Evolutionary conservation across 2,888 invertebrate species (phyloP).

Genomic region (Fissipunctia ypsillon): DNA sequence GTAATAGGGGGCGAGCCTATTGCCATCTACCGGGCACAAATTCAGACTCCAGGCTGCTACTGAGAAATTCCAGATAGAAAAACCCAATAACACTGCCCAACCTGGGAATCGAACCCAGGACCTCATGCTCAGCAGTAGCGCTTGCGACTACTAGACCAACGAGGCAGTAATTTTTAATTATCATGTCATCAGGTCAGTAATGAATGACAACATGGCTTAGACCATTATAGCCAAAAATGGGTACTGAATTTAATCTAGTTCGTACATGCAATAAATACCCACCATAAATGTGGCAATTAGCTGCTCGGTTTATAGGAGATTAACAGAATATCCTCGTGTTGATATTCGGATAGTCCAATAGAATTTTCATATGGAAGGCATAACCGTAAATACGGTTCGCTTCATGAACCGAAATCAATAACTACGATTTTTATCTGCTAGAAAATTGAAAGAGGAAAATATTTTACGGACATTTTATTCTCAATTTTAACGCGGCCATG

Average conservation of each 20-base stretch:
- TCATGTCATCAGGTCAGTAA: not conserved
- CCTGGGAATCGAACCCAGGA: not conserved
- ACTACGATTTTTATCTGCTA: conserved; percentile 45
- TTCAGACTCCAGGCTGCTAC: too few species aligned
- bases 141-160: not conserved
- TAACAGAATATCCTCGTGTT: conserved; percentile 43
- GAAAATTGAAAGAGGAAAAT: conserved; percentile 55
- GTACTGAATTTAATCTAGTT: conserved; percentile 43
- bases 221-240: conserved; percentile 1
- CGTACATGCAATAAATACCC: conserved; percentile 30
- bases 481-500: conserved; percentile 41
- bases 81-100: not conserved
- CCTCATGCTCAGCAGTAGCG: not conserved
- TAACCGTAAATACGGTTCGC: conserved; percentile 37
- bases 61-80: too few species aligned
- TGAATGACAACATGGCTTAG: not conserved
- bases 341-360: conserved; percentile 34
- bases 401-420: conserved; percentile 51
- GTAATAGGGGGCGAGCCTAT: too few species aligned
- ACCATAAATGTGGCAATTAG: conserved; percentile 48
- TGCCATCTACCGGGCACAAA: too few species aligned
- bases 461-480: conserved; percentile 38
- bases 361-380: conserved; percentile 41
- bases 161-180: not conserved
- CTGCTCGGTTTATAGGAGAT: conserved; percentile 34